Percentiles rank a stretch among this genome's conserved stretches.
Evolutionary conservation across 2,888 invertebrate species (phyloP).

Genomic region (Andrena bucephala): DNA sequence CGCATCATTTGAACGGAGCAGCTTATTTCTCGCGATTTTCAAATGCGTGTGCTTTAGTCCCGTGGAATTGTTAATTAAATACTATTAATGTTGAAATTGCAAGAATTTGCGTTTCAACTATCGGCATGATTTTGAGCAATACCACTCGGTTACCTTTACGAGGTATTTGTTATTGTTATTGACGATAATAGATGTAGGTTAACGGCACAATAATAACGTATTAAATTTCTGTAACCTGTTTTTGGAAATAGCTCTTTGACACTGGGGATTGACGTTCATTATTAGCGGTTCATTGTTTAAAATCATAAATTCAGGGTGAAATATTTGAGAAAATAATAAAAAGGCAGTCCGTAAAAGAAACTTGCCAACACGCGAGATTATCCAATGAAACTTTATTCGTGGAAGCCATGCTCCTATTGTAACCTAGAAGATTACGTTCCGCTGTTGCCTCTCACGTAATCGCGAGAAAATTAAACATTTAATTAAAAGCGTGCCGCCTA

Average conservation of each 20-base stretch:
- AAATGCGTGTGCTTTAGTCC: background rate
- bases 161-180: too few relatives aligned
- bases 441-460: slow-evolving; percentile 12
- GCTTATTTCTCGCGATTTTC: background rate
- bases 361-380: background rate
- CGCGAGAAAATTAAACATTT: slow-evolving; percentile 4
- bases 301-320: background rate
- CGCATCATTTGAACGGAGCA: background rate
- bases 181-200: too few relatives aligned
- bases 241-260: background rate
- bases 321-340: background rate
- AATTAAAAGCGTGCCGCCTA: slow-evolving; percentile 3
- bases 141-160: too few relatives aligned
- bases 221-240: background rate
- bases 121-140: too few relatives aligned
- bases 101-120: background rate
- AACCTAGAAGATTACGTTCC: slow-evolving; percentile 7
- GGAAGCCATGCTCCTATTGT: background rate
- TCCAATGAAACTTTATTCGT: background rate
- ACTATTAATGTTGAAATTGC: background rate
- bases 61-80: background rate
- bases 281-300: background rate
- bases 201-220: too few relatives aligned
- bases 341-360: background rate
- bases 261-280: background rate